Evolutionary conservation across 2,113 vertebrate genomes (phyloP), one percentile per base, ranked within the genome.

Genomic region (Alosa alosa): DNA sequence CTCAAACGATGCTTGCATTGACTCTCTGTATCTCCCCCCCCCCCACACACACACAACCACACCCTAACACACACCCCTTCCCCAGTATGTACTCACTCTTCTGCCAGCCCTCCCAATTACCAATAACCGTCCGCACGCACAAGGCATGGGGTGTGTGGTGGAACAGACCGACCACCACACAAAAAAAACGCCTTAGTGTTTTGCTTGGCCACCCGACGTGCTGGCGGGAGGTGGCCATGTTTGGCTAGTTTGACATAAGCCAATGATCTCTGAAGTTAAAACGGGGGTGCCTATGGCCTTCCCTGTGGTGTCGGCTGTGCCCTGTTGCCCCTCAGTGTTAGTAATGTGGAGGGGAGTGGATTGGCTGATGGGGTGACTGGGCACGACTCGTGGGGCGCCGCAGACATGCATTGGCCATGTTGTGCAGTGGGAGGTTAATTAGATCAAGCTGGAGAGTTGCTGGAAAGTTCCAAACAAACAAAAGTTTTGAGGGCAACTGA

Each of bases 221-320:
- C 64, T 86, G 55, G 46, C 31, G 84, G 39, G 17, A 8, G 81
- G 83, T 45, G 86, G 44, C 83, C 10, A 68, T 83, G 81, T 84
- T 81, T 81, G 87, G 87, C 86, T 52, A 52, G 60, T 84, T 87
- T 86, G 86, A 86, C 68, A 87, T 83, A 87, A 88, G 81, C 83
- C 88, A 83, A 86, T 82, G 68, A 84, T 87, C 82, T 82, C 83
- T 88, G 84, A 88, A 39, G 83, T 68, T 85, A 84, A 83, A 46
- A 81, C 31, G 31, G 36, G 2, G 81, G 60, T 49, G 55, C 81
- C 25, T 31, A 83, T 83, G 83, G 81, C 81, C 82, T 57, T 72
- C 64, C 64, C 64, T 31, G 31, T 36, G 68, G 25, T 39, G 68
- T 31, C 13, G 31, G 68, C 25, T 72, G 64, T 72, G 10, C 64